A percentile compares a stretch with the other conserved stretches of the same genome.
phyloP scores from a whole-genome alignment of 2,113 vertebrate species.

The Lepus europaeus region DNA sequence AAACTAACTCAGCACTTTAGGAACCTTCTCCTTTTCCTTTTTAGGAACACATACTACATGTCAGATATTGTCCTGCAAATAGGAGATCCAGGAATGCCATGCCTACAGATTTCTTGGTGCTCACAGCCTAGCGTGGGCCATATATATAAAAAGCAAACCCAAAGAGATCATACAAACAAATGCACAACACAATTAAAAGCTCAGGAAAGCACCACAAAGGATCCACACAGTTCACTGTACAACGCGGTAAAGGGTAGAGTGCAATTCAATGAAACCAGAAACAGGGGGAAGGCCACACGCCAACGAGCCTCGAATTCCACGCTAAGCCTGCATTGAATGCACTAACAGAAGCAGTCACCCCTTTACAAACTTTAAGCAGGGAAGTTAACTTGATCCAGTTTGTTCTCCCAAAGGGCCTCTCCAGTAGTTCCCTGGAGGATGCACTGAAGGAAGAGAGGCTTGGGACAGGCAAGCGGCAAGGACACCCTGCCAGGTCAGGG shows the following conservation, averaged over 20 bases:
- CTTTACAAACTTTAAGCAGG: constrained; percentile 67
- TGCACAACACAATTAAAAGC: not conserved
- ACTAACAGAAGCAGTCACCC: constrained; percentile 49
- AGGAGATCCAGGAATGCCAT: not conserved
- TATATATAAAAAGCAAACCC: not conserved
- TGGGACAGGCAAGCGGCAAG: not conserved
- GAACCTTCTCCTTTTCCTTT: not conserved
- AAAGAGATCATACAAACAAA: not conserved
- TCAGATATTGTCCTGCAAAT: not conserved
- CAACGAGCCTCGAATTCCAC: not conserved
- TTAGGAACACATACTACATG: not conserved
- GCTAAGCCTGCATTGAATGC: constrained; percentile 45
- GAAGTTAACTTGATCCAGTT: constrained; percentile 61
- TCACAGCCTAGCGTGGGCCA: not conserved
- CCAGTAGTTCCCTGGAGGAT: not conserved
- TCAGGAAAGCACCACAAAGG: not conserved
- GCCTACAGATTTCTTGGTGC: not conserved
- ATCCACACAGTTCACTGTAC: not conserved
- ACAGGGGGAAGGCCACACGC: not conserved
- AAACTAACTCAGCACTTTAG: not conserved
- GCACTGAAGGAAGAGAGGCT: not conserved
- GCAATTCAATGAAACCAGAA: constrained; percentile 25
- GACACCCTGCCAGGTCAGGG: not conserved
- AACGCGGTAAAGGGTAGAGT: not conserved
- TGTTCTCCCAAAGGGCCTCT: constrained; percentile 6